Base-by-base conservation (phyloP, 2,888 invertebrate genomes). In the Caenorhabditis angaria region DNA sequence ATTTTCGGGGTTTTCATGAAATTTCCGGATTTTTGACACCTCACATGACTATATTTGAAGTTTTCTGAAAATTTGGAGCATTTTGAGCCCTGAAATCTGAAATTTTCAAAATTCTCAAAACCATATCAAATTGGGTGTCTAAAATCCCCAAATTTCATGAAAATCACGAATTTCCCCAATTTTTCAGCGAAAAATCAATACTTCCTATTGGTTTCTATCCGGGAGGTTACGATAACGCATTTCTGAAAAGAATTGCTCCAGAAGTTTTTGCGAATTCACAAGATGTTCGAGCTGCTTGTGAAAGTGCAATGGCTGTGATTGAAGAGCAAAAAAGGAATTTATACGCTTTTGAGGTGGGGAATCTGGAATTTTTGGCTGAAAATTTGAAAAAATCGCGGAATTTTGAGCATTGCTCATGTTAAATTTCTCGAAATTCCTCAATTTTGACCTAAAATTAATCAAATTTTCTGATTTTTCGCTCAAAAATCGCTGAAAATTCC, bases 241-340 rank as follows among this genome's bases (percentile, higher is more conserved):
- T 77, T 56, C 64, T 82, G 47, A 73, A 75, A 50, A 25, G 71
- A 28, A 69, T 82, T 57, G 69, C 73, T 50, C 81, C 83, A 1
- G 51, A 57, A 22, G 83, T 77, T 48, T 85, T 80, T 61, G 61
- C 67, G 63, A 55, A 35, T 4, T 65, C 71, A 2, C 67, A 74
- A 29, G 83, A 84, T 61, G 82, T 84, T 41, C 70, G 82, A 25
- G 56, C 72, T 20, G 77, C 72, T 12, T 86, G 86, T 66, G 86
- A 86, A 67, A 79, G 81, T 47, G 84, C 84, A 8, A 86, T 86
- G 85, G 85, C 85, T 5, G 66, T 86, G 2, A 83, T 85, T 50
- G 84, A 85, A 54, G 81, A 84, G 32, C 62, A 68, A 22, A 66
- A 68, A 14, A 60, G 54, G 8, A 61, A 53, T 53, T 56, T 63